phyloP scores from a whole-genome alignment of 1,140 invertebrate species.

The Amyelois transitella region DNA sequence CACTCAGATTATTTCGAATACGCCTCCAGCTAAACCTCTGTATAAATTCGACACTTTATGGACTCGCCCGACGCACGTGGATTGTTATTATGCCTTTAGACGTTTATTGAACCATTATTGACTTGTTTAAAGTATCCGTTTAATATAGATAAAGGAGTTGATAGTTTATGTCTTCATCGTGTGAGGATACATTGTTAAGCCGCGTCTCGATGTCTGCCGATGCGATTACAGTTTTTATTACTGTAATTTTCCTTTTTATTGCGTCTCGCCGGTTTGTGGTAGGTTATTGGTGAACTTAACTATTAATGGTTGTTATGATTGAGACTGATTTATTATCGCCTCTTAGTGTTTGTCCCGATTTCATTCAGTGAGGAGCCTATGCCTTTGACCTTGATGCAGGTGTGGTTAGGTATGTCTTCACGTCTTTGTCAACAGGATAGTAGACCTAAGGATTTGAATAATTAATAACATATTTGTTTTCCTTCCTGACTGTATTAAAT shows the following conservation, averaged over 20 bases:
- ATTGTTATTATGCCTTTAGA: conserved; percentile 69
- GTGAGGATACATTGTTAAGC: conserved; percentile 34
- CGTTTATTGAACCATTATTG: conserved; percentile 72
- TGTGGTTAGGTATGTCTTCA: no score
- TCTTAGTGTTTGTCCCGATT: neutral
- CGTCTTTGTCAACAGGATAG: no score
- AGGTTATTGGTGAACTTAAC: conserved; percentile 28
- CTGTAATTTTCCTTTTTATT: conserved; percentile 65
- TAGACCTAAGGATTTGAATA: no score
- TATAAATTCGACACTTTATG: conserved; percentile 71
- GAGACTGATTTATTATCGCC: neutral
- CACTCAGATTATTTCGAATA: conserved; percentile 69
- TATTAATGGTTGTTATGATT: neutral
- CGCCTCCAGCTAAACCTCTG: conserved; percentile 64
- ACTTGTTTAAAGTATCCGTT: conserved; percentile 70
- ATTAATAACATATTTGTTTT: no score
- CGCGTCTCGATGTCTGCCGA: conserved; percentile 45
- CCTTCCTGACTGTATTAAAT: no score
- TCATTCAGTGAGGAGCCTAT: no score
- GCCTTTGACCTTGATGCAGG: no score
- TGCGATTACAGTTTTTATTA: conserved; percentile 46
- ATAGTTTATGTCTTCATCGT: conserved; percentile 67
- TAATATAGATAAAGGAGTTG: conserved; percentile 69
- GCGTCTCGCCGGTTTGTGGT: conserved; percentile 36
- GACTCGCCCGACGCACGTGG: conserved; percentile 50